Conservation (phyloP, 1,140 invertebrate species). For the Trypoxylus dichotomus region DNA sequence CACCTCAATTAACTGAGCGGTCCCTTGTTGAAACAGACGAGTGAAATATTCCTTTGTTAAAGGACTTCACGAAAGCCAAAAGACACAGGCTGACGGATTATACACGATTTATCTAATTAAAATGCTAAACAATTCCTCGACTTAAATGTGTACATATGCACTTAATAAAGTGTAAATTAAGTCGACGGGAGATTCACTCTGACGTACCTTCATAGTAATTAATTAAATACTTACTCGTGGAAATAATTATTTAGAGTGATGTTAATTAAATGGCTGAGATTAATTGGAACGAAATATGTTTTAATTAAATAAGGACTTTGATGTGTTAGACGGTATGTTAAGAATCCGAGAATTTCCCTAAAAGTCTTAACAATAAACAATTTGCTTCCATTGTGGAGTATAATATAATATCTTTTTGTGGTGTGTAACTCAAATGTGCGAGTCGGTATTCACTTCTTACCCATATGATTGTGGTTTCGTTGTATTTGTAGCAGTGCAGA, state of each 20-base stretch:
- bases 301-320: neutral
- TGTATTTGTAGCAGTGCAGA: too few relatives aligned
- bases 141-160: slow-evolving; percentile 4
- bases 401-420: too few relatives aligned
- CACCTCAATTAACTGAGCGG: neutral
- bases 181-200: neutral
- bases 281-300: neutral
- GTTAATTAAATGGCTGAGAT: neutral
- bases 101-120: slow-evolving; percentile 5
- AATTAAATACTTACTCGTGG: neutral
- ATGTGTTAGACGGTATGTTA: neutral
- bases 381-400: too few relatives aligned
- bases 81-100: neutral
- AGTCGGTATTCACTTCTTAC: too few relatives aligned
- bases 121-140: neutral
- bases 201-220: neutral
- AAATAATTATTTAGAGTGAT: neutral
- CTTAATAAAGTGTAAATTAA: slow-evolving; percentile 17
- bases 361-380: too few relatives aligned
- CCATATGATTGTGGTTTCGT: too few relatives aligned
- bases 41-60: neutral
- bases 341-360: neutral
- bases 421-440: too few relatives aligned
- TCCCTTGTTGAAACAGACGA: neutral
- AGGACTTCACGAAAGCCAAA: neutral